phyloP scores from a whole-genome alignment of 2,888 invertebrate species.

The Microdon myrmicae region DNA sequence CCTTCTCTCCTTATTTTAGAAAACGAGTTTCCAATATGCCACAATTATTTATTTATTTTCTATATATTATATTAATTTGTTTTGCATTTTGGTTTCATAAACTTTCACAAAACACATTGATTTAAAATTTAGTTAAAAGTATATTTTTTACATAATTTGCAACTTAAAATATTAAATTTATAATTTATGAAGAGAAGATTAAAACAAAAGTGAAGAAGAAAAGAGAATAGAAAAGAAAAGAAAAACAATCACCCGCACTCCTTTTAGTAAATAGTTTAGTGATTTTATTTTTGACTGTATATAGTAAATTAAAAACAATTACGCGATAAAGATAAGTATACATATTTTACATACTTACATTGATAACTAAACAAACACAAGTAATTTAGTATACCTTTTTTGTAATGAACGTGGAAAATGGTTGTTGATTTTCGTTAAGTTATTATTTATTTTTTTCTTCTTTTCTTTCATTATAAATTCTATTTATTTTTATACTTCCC shows the following conservation, averaged over 20 bases:
- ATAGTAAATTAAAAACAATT: constrained; percentile 21
- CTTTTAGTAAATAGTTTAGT: constrained; percentile 24
- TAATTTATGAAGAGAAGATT: too few relatives aligned
- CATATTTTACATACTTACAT: constrained; percentile 5
- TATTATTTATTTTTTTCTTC: constrained; percentile 26
- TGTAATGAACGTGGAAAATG: constrained; percentile 38
- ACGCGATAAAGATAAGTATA: constrained; percentile 21
- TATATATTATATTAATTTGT: too few relatives aligned
- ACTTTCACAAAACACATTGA: too few relatives aligned
- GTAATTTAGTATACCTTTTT: too few relatives aligned
- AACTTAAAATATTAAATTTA: too few relatives aligned
- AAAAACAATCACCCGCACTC: constrained; percentile 24
- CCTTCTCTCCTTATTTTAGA: too few relatives aligned
- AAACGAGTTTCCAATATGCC: not conserved
- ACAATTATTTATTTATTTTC: not conserved
- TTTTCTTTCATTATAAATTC: constrained; percentile 5
- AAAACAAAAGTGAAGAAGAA: too few relatives aligned
- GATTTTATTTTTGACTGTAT: constrained; percentile 21
- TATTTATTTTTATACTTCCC: constrained; percentile 13
- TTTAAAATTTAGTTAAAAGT: too few relatives aligned
- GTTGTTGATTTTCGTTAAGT: constrained; percentile 43
- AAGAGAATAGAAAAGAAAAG: too few relatives aligned
- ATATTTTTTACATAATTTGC: too few relatives aligned
- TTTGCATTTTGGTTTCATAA: too few relatives aligned
- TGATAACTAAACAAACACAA: constrained; percentile 20